Conservation (phyloP, 2,113 vertebrate species). For the Myxocyprinus asiaticus region DNA sequence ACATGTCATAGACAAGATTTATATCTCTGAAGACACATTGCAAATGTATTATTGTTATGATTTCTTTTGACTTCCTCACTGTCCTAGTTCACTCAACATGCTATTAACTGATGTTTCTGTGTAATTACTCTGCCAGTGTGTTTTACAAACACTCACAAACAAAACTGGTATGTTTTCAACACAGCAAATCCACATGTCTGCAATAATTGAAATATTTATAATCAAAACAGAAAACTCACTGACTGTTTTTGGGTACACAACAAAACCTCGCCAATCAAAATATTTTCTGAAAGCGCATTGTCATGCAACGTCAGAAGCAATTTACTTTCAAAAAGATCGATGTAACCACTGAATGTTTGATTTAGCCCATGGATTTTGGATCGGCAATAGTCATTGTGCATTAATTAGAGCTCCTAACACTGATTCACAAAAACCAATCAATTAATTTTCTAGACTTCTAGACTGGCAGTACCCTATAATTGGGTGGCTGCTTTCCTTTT, state of each 20-base stretch:
- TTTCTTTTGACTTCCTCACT: neutral
- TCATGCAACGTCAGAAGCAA: conserved; percentile 29
- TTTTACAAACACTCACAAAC: conserved; percentile 58
- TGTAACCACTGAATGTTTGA: conserved; percentile 12
- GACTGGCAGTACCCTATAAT: conserved; percentile 60
- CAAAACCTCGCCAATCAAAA: conserved; percentile 29
- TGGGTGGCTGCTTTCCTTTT: conserved; percentile 56
- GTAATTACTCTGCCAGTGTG: conserved; percentile 53
- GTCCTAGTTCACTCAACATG: neutral
- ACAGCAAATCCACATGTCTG: conserved; percentile 41
- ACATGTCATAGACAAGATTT: conserved; percentile 2
- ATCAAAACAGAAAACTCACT: conserved; percentile 58
- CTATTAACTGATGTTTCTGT: conserved; percentile 36
- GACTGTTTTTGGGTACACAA: conserved; percentile 44
- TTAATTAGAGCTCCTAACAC: conserved; percentile 63
- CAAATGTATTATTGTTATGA: conserved; percentile 14
- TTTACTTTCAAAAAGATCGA: conserved; percentile 20
- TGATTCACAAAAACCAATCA: conserved; percentile 65
- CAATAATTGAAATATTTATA: conserved; percentile 36
- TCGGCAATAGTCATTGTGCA: conserved; percentile 60
- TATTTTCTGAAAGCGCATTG: conserved; percentile 27
- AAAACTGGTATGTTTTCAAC: conserved; percentile 23
- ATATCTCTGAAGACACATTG: conserved; percentile 9
- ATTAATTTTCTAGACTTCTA: conserved; percentile 51
- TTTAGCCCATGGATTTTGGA: conserved; percentile 36